Conservation (phyloP, 2,797 vertebrate species). For the Pachyuromys duprasi region DNA sequence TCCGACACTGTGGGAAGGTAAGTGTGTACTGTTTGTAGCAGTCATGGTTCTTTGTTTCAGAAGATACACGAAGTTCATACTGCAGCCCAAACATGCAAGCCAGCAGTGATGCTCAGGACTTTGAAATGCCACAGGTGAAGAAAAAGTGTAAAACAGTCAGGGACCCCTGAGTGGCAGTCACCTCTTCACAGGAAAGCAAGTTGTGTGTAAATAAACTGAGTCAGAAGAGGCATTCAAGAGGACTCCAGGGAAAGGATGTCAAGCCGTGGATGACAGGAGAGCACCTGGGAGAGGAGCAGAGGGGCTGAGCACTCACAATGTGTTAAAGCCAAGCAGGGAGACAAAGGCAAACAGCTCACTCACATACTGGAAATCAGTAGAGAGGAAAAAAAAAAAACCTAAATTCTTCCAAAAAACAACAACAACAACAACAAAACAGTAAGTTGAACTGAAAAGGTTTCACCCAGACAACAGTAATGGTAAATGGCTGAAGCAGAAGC, state of each 20-base stretch:
- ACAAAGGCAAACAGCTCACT: not conserved
- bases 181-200: not conserved
- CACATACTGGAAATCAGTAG: not conserved
- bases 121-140: not conserved
- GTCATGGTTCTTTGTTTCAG: not conserved
- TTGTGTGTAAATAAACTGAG: not conserved
- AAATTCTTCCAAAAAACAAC: not conserved
- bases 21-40: not conserved
- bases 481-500: not conserved
- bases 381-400: not conserved
- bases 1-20: not conserved
- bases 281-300: not conserved
- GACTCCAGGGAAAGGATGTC: not conserved
- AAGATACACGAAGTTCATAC: not conserved
- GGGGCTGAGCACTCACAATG: not conserved
- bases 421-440: rapidly evolving
- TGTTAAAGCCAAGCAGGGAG: too few relatives aligned
- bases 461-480: not conserved
- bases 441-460: not conserved
- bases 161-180: not conserved
- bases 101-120: rapidly evolving
- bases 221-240: not conserved
- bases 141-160: not conserved
- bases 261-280: not conserved
- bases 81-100: not conserved